Percentiles rank a stretch among this genome's conserved stretches.
Conservation (phyloP, 2,797 vertebrate species). For the Menidia menidia region DNA sequence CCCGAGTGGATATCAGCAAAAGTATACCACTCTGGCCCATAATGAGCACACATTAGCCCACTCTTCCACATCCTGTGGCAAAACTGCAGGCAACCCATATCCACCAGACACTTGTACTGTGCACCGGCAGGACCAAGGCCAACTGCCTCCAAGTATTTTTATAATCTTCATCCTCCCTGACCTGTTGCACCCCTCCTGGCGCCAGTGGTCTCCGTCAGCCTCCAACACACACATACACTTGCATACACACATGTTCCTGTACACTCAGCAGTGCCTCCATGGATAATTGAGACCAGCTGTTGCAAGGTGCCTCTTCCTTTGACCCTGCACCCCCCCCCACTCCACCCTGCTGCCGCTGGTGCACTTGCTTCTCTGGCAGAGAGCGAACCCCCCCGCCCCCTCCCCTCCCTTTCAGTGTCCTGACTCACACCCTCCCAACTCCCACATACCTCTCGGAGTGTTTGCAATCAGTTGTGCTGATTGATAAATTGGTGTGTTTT, state of each 20-base stretch:
- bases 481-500: conserved; percentile 54
- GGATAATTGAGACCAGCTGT: conserved; percentile 88
- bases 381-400: conserved; percentile 27
- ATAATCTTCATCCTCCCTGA: conserved; percentile 87
- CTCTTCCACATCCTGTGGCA: conserved; percentile 65
- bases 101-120: conserved; percentile 60
- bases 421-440: conserved; percentile 8
- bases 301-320: conserved; percentile 86
- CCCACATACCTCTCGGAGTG: conserved; percentile 23
- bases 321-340: conserved; percentile 57
- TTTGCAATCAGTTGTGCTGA: conserved; percentile 65
- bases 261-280: conserved; percentile 71
- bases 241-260: conserved; percentile 63
- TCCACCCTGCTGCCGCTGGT: conserved; percentile 61
- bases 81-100: conserved; percentile 40
- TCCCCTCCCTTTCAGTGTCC: conserved; percentile 12
- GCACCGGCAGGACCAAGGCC: conserved; percentile 74
- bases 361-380: conserved; percentile 82
- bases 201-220: conserved; percentile 82
- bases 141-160: conserved; percentile 87
- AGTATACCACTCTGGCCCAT: conserved; percentile 29
- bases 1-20: conserved; percentile 59
- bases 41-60: conserved; percentile 25
- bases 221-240: conserved; percentile 46
- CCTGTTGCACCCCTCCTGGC: conserved; percentile 86